A percentile compares a stretch with the other conserved stretches of the same genome.
phyloP scores from a whole-genome alignment of 2,888 invertebrate species.

The Xanthia togata region DNA sequence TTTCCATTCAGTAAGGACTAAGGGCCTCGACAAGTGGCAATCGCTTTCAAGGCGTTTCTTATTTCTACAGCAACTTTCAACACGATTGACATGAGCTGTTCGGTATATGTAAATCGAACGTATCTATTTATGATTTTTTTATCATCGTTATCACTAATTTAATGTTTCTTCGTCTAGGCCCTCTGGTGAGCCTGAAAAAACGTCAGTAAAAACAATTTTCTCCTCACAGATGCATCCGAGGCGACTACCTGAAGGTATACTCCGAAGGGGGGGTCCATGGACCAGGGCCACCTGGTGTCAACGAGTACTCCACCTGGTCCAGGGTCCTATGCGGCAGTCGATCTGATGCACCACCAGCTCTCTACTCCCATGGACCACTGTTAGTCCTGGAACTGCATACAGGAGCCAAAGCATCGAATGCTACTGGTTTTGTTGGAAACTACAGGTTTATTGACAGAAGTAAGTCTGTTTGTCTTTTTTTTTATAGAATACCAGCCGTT shows the following conservation, averaged over 20 bases:
- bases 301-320: slow-evolving; percentile 95
- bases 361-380: slow-evolving; percentile 94
- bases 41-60: neutral
- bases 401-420: slow-evolving; percentile 86
- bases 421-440: slow-evolving; percentile 93
- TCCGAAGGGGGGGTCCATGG: slow-evolving; percentile 94
- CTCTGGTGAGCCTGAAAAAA: neutral
- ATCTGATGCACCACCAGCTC: slow-evolving; percentile 92
- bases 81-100: neutral
- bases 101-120: neutral
- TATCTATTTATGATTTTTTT: neutral
- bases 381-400: slow-evolving; percentile 94
- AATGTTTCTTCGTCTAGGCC: neutral
- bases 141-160: neutral
- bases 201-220: slow-evolving; percentile 60
- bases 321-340: slow-evolving; percentile 93
- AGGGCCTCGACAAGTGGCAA: neutral
- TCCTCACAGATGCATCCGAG: slow-evolving; percentile 91
- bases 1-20: neutral
- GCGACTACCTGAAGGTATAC: slow-evolving; percentile 94
- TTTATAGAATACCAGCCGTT: neutral
- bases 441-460: slow-evolving; percentile 94
- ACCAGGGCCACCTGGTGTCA: slow-evolving; percentile 92
- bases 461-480: slow-evolving; percentile 69
- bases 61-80: neutral